These are phyloP conservation scores for Amphiprion percula DNA, from an alignment of 2,113 vertebrate genomes.

Conservation along the genomic window DNA sequence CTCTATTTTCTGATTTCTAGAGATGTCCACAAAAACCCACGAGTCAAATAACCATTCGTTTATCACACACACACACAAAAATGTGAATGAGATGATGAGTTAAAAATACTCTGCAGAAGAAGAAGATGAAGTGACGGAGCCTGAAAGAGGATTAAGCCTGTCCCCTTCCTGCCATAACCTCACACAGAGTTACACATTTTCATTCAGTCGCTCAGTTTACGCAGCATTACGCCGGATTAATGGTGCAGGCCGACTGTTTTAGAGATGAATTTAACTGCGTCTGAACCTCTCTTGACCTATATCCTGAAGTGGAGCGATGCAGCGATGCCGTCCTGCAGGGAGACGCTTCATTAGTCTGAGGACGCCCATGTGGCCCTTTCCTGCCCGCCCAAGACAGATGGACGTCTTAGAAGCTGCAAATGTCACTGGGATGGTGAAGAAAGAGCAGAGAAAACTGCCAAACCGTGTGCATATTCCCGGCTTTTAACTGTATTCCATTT, in stretches of 20 bases:
- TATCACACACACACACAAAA: slow-evolving; percentile 8
- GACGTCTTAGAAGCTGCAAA: slow-evolving; percentile 11
- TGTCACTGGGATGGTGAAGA: neutral
- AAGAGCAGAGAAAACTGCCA: neutral
- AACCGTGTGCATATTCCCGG: too few species aligned
- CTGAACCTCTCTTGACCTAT: slow-evolving; percentile 78
- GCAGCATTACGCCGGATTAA: slow-evolving; percentile 79
- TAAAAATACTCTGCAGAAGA: slow-evolving; percentile 54
- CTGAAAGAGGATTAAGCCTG: slow-evolving; percentile 59
- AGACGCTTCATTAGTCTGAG: slow-evolving; percentile 45
- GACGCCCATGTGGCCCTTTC: slow-evolving; percentile 21
- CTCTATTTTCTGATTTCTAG: slow-evolving; percentile 13
- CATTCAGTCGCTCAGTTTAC: slow-evolving; percentile 72
- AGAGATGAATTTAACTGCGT: slow-evolving; percentile 74
- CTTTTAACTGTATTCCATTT: too few species aligned
- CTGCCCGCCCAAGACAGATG: slow-evolving; percentile 11
- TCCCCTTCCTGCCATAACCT: slow-evolving; percentile 56
- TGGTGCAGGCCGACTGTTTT: slow-evolving; percentile 65
- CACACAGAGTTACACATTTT: slow-evolving; percentile 63
- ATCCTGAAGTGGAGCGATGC: slow-evolving; percentile 67
- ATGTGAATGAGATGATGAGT: slow-evolving; percentile 56
- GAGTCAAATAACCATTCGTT: slow-evolving; percentile 24
- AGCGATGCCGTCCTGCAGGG: slow-evolving; percentile 41
- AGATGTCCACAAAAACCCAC: slow-evolving; percentile 1
- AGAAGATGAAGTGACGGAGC: slow-evolving; percentile 48